phyloP scores from a whole-genome alignment of 1,140 invertebrate genomes.

The Brachionus calyciflorus region DNA sequence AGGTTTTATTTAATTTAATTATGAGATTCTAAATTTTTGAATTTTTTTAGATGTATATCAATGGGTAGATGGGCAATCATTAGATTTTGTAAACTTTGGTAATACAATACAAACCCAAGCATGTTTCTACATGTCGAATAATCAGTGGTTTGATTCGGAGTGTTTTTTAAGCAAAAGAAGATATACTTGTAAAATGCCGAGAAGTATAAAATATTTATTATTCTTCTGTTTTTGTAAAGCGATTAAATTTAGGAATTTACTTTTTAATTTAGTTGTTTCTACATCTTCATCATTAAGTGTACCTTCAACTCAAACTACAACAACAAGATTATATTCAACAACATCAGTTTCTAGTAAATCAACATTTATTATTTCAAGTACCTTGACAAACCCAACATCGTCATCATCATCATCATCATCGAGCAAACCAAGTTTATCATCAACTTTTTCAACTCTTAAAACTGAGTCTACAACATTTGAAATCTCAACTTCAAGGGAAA shows the following conservation, averaged over 20 bases:
- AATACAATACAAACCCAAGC: not conserved
- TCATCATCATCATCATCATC: not conserved
- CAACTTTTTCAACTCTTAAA: not conserved
- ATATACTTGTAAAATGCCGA: conserved; percentile 37
- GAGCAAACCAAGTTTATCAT: not conserved
- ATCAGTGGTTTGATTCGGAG: conserved; percentile 28
- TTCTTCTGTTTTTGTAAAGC: not conserved
- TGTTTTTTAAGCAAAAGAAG: not conserved
- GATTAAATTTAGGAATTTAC: not conserved
- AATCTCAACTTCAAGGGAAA: not conserved
- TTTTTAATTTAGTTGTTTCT: not conserved
- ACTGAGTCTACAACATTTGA: not conserved
- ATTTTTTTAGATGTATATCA: conserved; percentile 2
- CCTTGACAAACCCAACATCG: not conserved
- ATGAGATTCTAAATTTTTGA: not conserved
- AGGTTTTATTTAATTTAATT: not conserved
- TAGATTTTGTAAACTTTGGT: conserved; percentile 14
- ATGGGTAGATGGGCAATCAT: conserved; percentile 12
- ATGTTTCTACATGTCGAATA: conserved; percentile 12
- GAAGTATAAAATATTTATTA: not conserved
- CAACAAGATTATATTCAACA: too few species aligned
- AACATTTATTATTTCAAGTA: not conserved
- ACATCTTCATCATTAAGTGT: not conserved
- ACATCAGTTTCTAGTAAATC: too few species aligned
- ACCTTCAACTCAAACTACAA: not conserved